Base-by-base conservation (phyloP, 2,113 vertebrate genomes). In the Cyphomyrus plagiostoma region DNA sequence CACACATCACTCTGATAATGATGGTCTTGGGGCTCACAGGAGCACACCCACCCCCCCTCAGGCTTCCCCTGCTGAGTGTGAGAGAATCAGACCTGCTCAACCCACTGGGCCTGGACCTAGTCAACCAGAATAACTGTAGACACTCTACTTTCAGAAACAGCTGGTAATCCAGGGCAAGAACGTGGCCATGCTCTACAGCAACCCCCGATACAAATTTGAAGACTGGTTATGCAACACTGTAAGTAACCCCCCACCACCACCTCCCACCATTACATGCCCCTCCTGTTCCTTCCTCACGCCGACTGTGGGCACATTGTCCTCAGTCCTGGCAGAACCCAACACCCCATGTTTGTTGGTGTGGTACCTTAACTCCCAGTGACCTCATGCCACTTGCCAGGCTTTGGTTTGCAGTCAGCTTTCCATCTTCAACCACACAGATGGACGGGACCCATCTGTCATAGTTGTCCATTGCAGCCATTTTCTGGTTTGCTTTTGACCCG, bases 131-230 rank as follows among this genome's bases (percentile, higher is more conserved):
- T 89, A 70, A 93, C 96, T 94, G 94, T 96, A 91, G 96, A 96
- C 90, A 97, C 96, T 90, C 90, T 92, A 96, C 95, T 98, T 98
- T 98, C 98, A 99, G 98, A 99, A 98, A 96, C 96, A 96, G 93
- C 95, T 99, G 94, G 95, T 96, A 93, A 97, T 99, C 95, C 98
- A 99, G 93, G 98, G 98, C 92, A 99, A 98, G 95, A 97, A 93
- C 90, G 97, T 99, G 93, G 97, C 98, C 74, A 98, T 99, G 98
- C 98, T 99, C 95, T 99, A 98, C 96, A 99, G 98, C 95, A 97
- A 99, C 93, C 98, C 97, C 90, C 97, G 97, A 85, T 98, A 98
- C 94, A 99, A 99, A 92, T 99, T 97, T 96, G 98, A 99, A 95
- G 98, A 99, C 93, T 99, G 98, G 96, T 96, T 97, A 89, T 97